phyloP scores from a whole-genome alignment of 2,797 vertebrate species.

The Melanotaenia boesemani region DNA sequence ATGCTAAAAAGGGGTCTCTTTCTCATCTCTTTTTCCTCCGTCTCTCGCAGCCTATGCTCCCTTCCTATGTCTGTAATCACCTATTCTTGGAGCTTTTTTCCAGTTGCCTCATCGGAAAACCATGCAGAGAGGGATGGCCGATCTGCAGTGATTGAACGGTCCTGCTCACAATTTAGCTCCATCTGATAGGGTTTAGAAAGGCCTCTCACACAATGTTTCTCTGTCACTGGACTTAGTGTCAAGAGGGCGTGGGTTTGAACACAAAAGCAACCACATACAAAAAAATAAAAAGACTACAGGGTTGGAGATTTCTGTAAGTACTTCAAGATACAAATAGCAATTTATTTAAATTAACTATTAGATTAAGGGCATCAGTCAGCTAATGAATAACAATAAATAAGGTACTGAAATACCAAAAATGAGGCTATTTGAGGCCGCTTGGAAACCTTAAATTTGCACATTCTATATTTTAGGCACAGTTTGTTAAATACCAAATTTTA shows the following conservation, averaged over 20 bases:
- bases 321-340: not conserved
- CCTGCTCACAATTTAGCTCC: constrained; percentile 81
- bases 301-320: no score
- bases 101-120: constrained; percentile 86
- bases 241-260: constrained; percentile 22
- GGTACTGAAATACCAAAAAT: not conserved
- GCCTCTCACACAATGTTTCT: constrained; percentile 41
- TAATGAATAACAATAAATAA: not conserved
- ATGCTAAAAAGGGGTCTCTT: constrained; percentile 61
- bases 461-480: no score
- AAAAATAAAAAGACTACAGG: not conserved
- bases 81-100: constrained; percentile 87
- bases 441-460: no score
- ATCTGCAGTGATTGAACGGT: constrained; percentile 77
- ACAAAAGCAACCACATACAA: not conserved
- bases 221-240: constrained; percentile 7
- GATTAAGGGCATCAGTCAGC: not conserved
- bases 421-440: no score
- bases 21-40: constrained; percentile 19
- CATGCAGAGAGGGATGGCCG: constrained; percentile 76
- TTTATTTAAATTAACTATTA: not conserved
- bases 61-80: constrained; percentile 81
- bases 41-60: constrained; percentile 46
- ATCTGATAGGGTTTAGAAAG: constrained; percentile 78
- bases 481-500: not conserved